Evolutionary conservation across 2,113 vertebrate genomes (phyloP).

Genomic region (Gobio gobio): DNA sequence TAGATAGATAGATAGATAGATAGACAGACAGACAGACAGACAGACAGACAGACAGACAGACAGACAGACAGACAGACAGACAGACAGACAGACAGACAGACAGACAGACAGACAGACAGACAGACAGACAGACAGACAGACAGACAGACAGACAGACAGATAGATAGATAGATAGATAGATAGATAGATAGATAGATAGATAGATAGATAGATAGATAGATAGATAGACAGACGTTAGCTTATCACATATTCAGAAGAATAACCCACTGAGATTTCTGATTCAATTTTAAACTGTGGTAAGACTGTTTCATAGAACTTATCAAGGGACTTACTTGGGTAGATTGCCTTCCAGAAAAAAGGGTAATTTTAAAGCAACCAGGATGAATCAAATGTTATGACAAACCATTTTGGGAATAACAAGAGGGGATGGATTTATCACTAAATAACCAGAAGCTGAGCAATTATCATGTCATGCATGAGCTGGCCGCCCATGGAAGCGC

Average conservation of each 20-base stretch:
- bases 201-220: background rate
- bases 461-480: conserved; percentile 55
- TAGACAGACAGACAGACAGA: too few relatives aligned
- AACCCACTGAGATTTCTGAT: conserved; percentile 27
- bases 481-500: background rate
- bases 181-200: too few relatives aligned
- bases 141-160: too few relatives aligned
- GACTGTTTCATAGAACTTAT: conserved; percentile 69
- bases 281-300: conserved; percentile 46
- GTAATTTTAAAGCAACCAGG: conserved; percentile 72
- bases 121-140: too few relatives aligned
- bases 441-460: conserved; percentile 49
- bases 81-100: too few relatives aligned
- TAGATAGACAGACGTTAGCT: background rate
- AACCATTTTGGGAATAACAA: conserved; percentile 45
- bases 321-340: conserved; percentile 63
- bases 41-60: too few relatives aligned
- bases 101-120: too few relatives aligned
- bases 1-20: too few relatives aligned
- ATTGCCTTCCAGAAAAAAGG: conserved; percentile 64
- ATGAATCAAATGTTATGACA: conserved; percentile 64
- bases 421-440: conserved; percentile 40
- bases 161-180: too few relatives aligned
- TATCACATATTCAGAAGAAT: background rate
- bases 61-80: too few relatives aligned